Base-by-base conservation (phyloP, 2,797 vertebrate species). In the Eleutherodactylus coqui region DNA sequence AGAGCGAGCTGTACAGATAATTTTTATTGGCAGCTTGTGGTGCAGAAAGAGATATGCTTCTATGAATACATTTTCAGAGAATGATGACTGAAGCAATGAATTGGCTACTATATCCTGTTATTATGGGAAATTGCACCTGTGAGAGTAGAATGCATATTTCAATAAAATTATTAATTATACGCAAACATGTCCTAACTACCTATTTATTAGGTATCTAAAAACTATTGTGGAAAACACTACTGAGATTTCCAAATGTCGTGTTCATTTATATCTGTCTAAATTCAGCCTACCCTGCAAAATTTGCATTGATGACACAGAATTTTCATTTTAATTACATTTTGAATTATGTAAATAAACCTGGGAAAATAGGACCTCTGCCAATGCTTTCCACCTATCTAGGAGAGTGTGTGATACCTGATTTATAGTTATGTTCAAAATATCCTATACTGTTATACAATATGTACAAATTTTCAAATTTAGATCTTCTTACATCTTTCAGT, bases 211-310 rank as follows among this genome's bases (percentile, higher is more conserved):
- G 49, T 83, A 78, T 78, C 62, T 47, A 70, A 21, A 83, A 82
- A 75, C 53, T 83, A 58, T 51, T n/a, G 29, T 5, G 29, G n/a
- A 62, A 83, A 83, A 83, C 75, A 75, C 81, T 83, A 72, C 24
- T 62, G 86, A 79, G 81, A 83, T 79, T 87, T 83, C 51, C 14
- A 87, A 87, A 87, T 83, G 80, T 78, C 64, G 21, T 67, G 64
- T 87, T 87, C 67, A 83, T 87, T 83, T 87, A 83, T 87, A 87
- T 83, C 85, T 86, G 85, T 86, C 85, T 49, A 60, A 83, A 83
- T 83, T 58, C 75, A 87, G 75, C 86, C 79, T 64, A 79, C 41
- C 67, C 41, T 60, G 81, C 86, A 87, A 87, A 83, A 87, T 83
- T 87, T 83, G 19, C 62, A 83, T 83, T 72, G 49, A 82, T 86